A percentile compares a stretch with the other conserved stretches of the same genome.
These are phyloP conservation scores for Dallia pectoralis DNA, from an alignment of 2,797 vertebrate genomes.

Conservation along the genomic window DNA sequence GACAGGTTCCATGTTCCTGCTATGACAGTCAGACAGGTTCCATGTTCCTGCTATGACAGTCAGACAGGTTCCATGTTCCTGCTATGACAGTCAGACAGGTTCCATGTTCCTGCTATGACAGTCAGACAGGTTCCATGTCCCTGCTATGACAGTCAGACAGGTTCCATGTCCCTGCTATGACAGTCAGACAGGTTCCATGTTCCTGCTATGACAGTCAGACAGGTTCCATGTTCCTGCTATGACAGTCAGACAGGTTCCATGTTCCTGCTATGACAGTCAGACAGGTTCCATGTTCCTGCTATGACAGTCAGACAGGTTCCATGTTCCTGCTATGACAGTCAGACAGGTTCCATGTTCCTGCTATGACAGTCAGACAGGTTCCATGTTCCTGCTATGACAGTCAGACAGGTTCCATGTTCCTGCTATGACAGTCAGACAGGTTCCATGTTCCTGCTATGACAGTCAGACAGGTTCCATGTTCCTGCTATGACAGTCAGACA, in stretches of 20 bases:
- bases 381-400: too few species aligned
- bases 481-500: conserved; percentile 23
- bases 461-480: conserved; percentile 60
- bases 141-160: conserved; percentile 23
- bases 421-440: conserved; percentile 21
- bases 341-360: conserved; percentile 60
- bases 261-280: conserved; percentile 38
- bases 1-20: conserved; percentile 59
- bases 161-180: too few species aligned
- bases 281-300: too few species aligned
- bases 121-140: conserved; percentile 60
- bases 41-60: conserved; percentile 47
- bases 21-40: conserved; percentile 58
- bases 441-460: conserved; percentile 64
- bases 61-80: too few species aligned
- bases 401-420: too few species aligned
- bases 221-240: conserved; percentile 61
- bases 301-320: conserved; percentile 37
- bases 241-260: conserved; percentile 61
- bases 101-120: conserved; percentile 64
- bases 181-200: too few species aligned
- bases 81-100: conserved; percentile 17
- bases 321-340: conserved; percentile 62
- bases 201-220: conserved; percentile 4
- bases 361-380: not conserved